A percentile compares a stretch with the other conserved stretches of the same genome.
phyloP scores from a whole-genome alignment of 2,113 vertebrate species.

The Varanus salvator region DNA sequence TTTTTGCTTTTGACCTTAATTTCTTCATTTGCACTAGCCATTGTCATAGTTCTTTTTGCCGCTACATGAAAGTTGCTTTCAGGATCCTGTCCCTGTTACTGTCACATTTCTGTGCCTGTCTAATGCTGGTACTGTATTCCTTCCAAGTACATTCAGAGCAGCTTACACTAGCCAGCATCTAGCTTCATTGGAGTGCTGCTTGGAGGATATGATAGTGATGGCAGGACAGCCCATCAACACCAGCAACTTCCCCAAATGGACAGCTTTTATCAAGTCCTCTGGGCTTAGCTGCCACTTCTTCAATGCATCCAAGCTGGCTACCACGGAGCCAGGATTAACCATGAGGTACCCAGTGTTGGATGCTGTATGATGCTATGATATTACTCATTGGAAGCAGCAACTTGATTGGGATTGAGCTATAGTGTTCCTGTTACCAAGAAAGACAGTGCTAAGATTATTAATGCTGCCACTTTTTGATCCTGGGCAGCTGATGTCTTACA shows the following conservation, averaged over 20 bases:
- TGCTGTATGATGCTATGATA: neutral
- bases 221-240: neutral
- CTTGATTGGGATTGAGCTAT: neutral
- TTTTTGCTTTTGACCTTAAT: too few species aligned
- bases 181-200: neutral
- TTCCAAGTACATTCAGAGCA: too few species aligned
- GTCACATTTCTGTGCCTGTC: too few species aligned
- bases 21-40: too few species aligned
- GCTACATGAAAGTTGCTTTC: too few species aligned
- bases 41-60: too few species aligned
- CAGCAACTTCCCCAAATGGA: neutral
- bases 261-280: neutral
- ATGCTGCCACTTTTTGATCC: conserved; percentile 36
- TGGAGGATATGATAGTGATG: neutral
- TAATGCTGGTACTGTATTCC: too few species aligned
- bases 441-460: conserved; percentile 40
- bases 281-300: neutral
- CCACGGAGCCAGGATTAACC: neutral
- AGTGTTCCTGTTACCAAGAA: conserved; percentile 26
- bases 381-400: neutral
- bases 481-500: conserved; percentile 55
- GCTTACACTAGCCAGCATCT: neutral
- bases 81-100: too few species aligned
- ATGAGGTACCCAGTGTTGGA: neutral
- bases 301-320: too few species aligned